phyloP scores from a whole-genome alignment of 2,888 invertebrate genomes.

The Scrobipalpa atriplicella region DNA sequence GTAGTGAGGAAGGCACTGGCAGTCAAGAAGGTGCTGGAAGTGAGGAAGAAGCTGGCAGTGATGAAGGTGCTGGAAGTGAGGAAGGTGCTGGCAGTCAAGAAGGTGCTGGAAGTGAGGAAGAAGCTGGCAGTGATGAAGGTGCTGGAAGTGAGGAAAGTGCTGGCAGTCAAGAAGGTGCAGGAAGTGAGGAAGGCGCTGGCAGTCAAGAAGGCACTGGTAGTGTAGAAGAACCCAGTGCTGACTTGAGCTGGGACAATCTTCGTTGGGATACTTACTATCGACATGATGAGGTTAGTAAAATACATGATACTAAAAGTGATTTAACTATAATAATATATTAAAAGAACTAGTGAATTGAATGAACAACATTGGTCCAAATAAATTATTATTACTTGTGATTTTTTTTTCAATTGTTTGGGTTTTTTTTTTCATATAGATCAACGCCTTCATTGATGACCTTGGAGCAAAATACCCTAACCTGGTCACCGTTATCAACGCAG shows the following conservation, averaged over 20 bases:
- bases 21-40: neutral
- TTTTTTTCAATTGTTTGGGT: neutral
- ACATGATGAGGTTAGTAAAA: slow-evolving; percentile 40
- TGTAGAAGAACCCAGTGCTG: neutral
- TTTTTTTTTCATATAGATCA: slow-evolving; percentile 77
- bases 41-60: no score
- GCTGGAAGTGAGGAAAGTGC: neutral
- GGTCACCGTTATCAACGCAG: slow-evolving; percentile 81
- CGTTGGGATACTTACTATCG: slow-evolving; percentile 51
- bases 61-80: no score
- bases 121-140: neutral
- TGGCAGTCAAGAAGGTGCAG: neutral
- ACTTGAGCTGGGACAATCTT: slow-evolving; percentile 35
- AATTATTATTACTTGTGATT: neutral
- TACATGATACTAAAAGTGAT: no score
- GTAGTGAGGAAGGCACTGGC: neutral
- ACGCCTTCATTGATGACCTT: slow-evolving; percentile 69
- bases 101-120: neutral
- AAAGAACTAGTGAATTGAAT: no score
- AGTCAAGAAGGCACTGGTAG: neutral
- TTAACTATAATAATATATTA: no score
- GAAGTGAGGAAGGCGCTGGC: neutral
- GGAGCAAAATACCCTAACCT: slow-evolving; percentile 71
- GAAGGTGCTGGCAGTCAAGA: neutral
- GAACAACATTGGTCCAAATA: no score